Evolutionary conservation across 1,140 invertebrate genomes (phyloP).

Genomic region (Polyergus mexicanus): DNA sequence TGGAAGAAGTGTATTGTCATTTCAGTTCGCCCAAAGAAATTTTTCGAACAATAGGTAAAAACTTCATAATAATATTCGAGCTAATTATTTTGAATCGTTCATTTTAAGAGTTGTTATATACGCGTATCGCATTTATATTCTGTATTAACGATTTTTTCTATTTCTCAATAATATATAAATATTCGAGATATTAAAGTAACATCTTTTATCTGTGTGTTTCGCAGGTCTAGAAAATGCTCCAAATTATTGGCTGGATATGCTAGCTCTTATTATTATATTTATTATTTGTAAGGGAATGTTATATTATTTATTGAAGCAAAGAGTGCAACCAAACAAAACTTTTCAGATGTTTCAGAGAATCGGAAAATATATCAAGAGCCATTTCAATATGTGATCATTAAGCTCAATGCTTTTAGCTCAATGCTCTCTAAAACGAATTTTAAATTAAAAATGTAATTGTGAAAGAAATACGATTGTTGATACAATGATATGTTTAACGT

Average conservation of each 20-base stretch:
- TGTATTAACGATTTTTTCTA: background rate
- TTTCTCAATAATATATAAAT: background rate
- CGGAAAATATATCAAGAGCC: slow-evolving; percentile 88
- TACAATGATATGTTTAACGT: background rate
- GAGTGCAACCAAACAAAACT: slow-evolving; percentile 89
- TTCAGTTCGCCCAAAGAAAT: slow-evolving; percentile 89
- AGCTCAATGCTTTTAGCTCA: background rate
- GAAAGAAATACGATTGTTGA: background rate
- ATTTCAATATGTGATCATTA: slow-evolving; percentile 85
- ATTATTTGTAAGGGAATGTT: slow-evolving; percentile 87
- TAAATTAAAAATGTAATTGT: background rate
- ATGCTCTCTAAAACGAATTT: background rate
- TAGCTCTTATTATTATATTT: slow-evolving; percentile 87
- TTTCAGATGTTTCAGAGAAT: slow-evolving; percentile 89
- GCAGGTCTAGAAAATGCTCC: slow-evolving; percentile 88
- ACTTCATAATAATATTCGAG: background rate
- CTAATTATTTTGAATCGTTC: too few relatives aligned
- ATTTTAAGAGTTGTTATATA: too few relatives aligned
- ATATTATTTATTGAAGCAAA: slow-evolving; percentile 89
- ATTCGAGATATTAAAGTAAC: background rate
- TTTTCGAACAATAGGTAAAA: slow-evolving; percentile 87
- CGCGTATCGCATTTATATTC: background rate
- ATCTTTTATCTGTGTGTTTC: slow-evolving; percentile 58
- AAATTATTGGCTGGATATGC: slow-evolving; percentile 88
- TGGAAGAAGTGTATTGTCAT: slow-evolving; percentile 90